Conservation (phyloP, 2,797 vertebrate species). For the Myiotriccus ornatus region DNA sequence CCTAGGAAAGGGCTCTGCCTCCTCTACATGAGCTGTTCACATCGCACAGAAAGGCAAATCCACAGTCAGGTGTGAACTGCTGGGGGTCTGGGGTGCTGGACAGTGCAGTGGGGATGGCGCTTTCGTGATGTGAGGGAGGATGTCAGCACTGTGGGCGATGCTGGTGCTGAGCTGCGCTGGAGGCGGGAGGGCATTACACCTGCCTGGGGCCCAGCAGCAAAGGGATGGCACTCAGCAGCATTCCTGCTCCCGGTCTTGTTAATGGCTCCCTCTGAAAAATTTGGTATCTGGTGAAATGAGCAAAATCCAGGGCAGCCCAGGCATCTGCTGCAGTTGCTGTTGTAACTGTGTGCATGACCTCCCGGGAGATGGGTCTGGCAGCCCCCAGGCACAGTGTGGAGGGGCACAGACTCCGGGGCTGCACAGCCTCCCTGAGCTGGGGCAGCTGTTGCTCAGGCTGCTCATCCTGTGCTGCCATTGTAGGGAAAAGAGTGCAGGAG, state of each 20-base stretch:
- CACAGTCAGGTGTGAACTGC: accelerated
- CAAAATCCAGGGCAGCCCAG: neutral
- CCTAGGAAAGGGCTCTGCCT: neutral
- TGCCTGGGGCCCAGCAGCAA: accelerated
- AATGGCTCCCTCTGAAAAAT: neutral
- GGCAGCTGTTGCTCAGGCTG: neutral
- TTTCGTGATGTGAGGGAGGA: accelerated
- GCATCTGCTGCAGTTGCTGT: accelerated
- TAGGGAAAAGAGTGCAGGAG: neutral
- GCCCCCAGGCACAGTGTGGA: neutral
- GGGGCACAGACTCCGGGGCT: neutral
- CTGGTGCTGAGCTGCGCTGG: neutral
- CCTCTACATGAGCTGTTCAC: accelerated
- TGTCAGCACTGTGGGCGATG: neutral
- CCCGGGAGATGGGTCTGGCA: neutral
- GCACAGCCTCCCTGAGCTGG: neutral
- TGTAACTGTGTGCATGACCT: accelerated
- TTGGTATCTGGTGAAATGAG: accelerated
- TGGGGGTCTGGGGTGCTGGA: accelerated
- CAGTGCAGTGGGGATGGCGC: neutral
- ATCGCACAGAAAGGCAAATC: neutral
- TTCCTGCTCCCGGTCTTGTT: neutral
- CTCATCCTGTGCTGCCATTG: neutral
- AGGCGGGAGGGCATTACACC: neutral
- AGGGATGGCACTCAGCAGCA: neutral